phyloP scores from a whole-genome alignment of 2,797 vertebrate genomes.

The Octomys mimax region DNA sequence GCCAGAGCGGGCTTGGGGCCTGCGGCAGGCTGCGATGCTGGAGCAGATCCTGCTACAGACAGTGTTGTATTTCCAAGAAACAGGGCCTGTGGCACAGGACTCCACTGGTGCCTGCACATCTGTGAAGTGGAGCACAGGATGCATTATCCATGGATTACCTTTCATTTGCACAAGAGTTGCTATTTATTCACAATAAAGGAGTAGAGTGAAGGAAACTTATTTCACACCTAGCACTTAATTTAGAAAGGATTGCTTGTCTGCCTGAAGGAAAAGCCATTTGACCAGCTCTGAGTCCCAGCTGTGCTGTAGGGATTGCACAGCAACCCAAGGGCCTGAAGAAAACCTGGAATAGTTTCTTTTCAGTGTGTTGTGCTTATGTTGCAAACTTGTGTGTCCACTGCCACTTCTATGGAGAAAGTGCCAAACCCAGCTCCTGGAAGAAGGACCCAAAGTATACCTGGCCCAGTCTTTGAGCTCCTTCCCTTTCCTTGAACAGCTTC shows the following conservation, averaged over 20 bases:
- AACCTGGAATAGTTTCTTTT: neutral
- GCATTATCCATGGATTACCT: conserved; percentile 85
- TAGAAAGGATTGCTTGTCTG: conserved; percentile 72
- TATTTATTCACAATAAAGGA: conserved; percentile 80
- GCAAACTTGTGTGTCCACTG: neutral
- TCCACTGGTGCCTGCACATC: conserved; percentile 75
- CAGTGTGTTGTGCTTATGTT: neutral
- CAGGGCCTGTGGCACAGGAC: conserved; percentile 35
- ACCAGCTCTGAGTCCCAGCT: neutral
- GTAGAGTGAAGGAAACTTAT: conserved; percentile 62
- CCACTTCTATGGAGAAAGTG: neutral
- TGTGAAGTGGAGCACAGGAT: conserved; percentile 81
- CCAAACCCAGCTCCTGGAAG: neutral
- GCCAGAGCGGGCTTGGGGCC: neutral
- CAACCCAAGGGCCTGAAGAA: neutral
- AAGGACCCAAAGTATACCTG: neutral
- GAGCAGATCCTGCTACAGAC: neutral
- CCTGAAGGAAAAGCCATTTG: conserved; percentile 78
- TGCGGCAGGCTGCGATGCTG: neutral
- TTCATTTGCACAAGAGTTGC: conserved; percentile 81
- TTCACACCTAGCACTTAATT: conserved; percentile 85
- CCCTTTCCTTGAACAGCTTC: neutral
- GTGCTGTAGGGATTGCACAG: conserved; percentile 10
- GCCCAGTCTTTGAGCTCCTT: neutral
- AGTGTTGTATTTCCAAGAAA: conserved; percentile 63